Evolutionary conservation across 2,113 vertebrate species (phyloP), one percentile per base, ranked within the genome.

Genomic region (Rhabdomys dilectus): DNA sequence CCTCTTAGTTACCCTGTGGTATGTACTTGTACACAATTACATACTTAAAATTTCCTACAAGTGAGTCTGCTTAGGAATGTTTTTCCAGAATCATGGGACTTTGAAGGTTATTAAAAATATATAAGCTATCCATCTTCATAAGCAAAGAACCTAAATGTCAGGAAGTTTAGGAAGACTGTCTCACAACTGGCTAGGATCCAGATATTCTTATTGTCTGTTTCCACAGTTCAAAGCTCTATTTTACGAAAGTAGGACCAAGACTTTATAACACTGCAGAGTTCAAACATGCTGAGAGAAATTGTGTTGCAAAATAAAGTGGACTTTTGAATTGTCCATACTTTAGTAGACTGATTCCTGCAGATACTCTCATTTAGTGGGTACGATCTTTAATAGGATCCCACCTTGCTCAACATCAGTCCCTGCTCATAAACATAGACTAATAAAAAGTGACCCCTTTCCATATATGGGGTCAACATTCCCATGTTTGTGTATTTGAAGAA

Each of bases 111-210:
- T 72, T 90, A 88, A 94, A 56, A 80, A 11, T 78, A 95, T 78
- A 39, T 21, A 93, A 89, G 62, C 88, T 87, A 45, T 77, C 91
- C 17, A 75, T 87, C 78, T 91, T 86, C 86, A 88, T 31, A 93
- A 75, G n/a, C 34, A 13, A 96, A 91, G 81, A 86, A 89, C 78
- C 56, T 68, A n/a, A 93, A 84, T 39, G 45, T 39, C 42, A 92
- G 64, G 48, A 89, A 85, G 70, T 15, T 92, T 70, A 89, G 56
- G 66, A 66, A 42, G 24, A 53, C 62, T 53, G 64, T 19, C 9
- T 13, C 56, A 78, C 7, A 16, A 10, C 7, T 48, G 19, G 36
- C 22, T 76, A 56, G n/a, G 26, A 84, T 29, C 64, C 24, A 93
- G 62, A 36, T 36, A 90, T 92, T 66, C 58, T 66, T 26, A 19